These are phyloP conservation scores for Antechinus stuartii DNA, from an alignment of 2,113 vertebrate species.

Conservation along the genomic window DNA sequence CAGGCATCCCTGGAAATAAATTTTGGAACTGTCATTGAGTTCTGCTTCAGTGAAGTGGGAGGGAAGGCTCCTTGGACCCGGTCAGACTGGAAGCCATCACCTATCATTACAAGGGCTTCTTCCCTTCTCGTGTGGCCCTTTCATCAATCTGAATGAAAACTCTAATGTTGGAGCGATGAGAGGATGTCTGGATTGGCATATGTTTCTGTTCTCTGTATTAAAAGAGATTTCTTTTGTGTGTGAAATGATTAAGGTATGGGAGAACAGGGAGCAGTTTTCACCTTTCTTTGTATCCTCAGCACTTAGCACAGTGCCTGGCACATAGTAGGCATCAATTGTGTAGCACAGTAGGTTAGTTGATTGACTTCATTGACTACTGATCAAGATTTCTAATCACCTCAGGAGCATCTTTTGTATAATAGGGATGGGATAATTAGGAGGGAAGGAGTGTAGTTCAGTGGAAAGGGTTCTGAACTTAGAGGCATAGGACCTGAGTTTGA, in stretches of 20 bases:
- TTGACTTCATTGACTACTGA: neutral
- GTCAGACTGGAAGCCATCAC: neutral
- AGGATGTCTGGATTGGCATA: neutral
- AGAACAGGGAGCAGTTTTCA: conserved; percentile 39
- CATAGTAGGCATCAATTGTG: neutral
- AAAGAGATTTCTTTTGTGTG: neutral
- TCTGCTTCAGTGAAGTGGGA: neutral
- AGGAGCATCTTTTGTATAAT: neutral
- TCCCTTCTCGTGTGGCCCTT: neutral
- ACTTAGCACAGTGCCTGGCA: neutral
- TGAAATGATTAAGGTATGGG: neutral
- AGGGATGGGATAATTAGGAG: neutral
- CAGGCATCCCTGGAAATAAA: neutral
- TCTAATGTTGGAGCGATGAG: neutral
- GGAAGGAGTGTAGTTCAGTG: neutral
- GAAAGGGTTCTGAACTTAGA: neutral
- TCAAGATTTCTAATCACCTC: neutral
- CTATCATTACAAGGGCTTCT: neutral
- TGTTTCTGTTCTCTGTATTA: neutral
- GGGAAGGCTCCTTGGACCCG: neutral
- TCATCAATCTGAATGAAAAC: neutral
- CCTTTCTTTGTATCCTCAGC: neutral
- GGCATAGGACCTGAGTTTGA: neutral
- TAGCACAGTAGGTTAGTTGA: no score
- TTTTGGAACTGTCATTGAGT: neutral